Percentiles rank a stretch among this genome's conserved stretches.
Evolutionary conservation across 2,888 invertebrate species (phyloP).

Genomic region (Pardosa pseudoannulata): DNA sequence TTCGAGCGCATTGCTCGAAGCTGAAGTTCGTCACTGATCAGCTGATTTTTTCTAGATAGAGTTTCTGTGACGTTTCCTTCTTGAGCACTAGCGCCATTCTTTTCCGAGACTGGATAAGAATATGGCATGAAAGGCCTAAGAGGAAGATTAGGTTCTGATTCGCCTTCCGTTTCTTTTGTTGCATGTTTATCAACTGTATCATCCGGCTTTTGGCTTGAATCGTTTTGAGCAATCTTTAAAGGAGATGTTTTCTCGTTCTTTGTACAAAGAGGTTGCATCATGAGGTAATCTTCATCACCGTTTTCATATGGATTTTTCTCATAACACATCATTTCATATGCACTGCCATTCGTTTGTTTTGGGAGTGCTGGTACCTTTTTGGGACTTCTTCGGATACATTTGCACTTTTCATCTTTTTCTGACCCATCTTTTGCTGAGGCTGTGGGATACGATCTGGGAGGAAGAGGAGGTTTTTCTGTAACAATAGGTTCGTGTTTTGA

Average conservation of each 20-base stretch:
- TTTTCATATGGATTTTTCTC: constrained; percentile 31
- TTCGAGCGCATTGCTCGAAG: constrained; percentile 71
- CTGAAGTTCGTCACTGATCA: constrained; percentile 59
- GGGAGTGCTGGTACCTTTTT: constrained; percentile 7
- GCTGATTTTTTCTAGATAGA: constrained; percentile 46
- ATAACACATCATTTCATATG: constrained; percentile 71
- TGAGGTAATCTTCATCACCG: constrained; percentile 69
- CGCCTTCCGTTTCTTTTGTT: not conserved
- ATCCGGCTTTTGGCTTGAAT: not conserved
- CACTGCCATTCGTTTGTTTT: constrained; percentile 52
- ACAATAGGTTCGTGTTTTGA: constrained; percentile 5
- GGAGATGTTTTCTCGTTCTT: constrained; percentile 34
- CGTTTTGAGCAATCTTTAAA: constrained; percentile 16
- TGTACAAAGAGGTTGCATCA: constrained; percentile 71
- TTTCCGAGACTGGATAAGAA: constrained; percentile 50
- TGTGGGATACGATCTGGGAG: constrained; percentile 45
- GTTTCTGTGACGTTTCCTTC: constrained; percentile 20
- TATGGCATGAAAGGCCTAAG: constrained; percentile 74
- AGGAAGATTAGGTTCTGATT: constrained; percentile 48
- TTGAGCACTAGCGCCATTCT: not conserved
- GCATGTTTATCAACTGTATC: not conserved
- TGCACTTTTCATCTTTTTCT: constrained; percentile 6
- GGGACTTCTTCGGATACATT: constrained; percentile 29
- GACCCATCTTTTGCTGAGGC: not conserved
- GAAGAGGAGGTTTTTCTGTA: constrained; percentile 53